These are phyloP conservation scores for Polypterus senegalus DNA, from an alignment of 2,113 vertebrate genomes.

Conservation along the genomic window DNA sequence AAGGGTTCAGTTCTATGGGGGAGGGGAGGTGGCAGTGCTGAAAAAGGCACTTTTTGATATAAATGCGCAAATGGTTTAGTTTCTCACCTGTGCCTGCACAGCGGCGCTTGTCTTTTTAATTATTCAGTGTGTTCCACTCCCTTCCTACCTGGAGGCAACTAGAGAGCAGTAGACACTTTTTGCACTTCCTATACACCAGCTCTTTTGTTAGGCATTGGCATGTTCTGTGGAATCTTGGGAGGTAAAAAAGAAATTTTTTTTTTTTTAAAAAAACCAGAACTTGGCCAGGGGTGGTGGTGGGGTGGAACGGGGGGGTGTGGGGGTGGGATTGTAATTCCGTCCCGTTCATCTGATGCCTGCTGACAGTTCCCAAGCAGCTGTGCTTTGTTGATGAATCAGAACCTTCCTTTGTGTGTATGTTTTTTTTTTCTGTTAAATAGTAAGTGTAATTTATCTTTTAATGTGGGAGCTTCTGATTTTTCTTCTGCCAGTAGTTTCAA, in stretches of 20 bases:
- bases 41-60: too few species aligned
- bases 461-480: too few species aligned
- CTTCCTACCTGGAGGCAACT: conserved; percentile 11
- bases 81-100: conserved; percentile 4
- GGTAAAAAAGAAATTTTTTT: too few species aligned
- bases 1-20: too few species aligned
- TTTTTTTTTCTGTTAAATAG: too few species aligned
- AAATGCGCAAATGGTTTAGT: not conserved
- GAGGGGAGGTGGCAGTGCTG: too few species aligned
- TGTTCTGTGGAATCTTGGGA: too few species aligned
- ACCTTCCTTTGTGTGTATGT: too few species aligned
- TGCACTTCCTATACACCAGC: too few species aligned
- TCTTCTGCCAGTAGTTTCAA: too few species aligned
- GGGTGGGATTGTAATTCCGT: conserved; percentile 3
- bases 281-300: not conserved
- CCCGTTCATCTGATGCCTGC: conserved; percentile 5
- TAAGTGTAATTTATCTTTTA: too few species aligned
- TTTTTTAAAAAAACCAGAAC: too few species aligned
- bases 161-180: conserved; percentile 16
- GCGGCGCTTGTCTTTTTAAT: conserved; percentile 31
- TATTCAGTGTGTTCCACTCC: conserved; percentile 41
- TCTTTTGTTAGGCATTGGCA: conserved; percentile 9
- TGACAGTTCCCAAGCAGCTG: conserved; percentile 17
- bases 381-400: not conserved
- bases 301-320: conserved; percentile 6